phyloP scores from a whole-genome alignment of 2,113 vertebrate genomes.

The Chlorocebus sabaeus region DNA sequence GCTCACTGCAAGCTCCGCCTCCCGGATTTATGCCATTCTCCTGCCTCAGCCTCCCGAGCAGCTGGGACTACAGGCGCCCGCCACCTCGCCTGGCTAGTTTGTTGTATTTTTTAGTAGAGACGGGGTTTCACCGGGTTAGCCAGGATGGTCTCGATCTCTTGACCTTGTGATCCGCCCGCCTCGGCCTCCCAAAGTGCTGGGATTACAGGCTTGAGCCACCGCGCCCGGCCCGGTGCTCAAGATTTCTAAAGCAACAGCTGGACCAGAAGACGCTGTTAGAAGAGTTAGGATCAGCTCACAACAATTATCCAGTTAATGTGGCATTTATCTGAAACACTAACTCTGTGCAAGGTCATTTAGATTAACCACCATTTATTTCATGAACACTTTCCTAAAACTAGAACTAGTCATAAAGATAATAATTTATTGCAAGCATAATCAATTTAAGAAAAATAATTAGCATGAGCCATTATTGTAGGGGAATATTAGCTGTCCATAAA shows the following conservation, averaged over 20 bases:
- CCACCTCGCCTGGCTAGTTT: too few relatives aligned
- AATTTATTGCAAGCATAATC: conserved; percentile 61
- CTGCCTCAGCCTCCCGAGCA: too few relatives aligned
- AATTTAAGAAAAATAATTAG: conserved; percentile 66
- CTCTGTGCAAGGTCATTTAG: conserved; percentile 38
- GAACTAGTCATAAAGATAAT: conserved; percentile 70
- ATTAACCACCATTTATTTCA: conserved; percentile 36
- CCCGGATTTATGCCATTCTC: too few relatives aligned
- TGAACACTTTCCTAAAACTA: conserved; percentile 50
- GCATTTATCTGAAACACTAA: conserved; percentile 12
- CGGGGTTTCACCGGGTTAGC: too few relatives aligned
- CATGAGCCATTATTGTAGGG: conserved; percentile 49
- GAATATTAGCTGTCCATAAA: conserved; percentile 65
- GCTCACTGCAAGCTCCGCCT: too few relatives aligned
- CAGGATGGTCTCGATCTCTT: too few relatives aligned
- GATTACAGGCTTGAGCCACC: too few relatives aligned
- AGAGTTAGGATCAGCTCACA: conserved; percentile 23
- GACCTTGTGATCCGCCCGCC: too few relatives aligned
- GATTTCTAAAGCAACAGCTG: conserved; percentile 1
- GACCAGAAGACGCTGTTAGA: conserved; percentile 3
- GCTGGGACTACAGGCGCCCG: too few relatives aligned
- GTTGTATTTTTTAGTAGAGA: too few relatives aligned
- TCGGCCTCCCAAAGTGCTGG: too few relatives aligned
- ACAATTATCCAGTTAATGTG: conserved; percentile 52
- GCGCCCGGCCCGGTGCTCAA: background rate